Conservation (phyloP, 2,797 vertebrate species). For the Paguma larvata region DNA sequence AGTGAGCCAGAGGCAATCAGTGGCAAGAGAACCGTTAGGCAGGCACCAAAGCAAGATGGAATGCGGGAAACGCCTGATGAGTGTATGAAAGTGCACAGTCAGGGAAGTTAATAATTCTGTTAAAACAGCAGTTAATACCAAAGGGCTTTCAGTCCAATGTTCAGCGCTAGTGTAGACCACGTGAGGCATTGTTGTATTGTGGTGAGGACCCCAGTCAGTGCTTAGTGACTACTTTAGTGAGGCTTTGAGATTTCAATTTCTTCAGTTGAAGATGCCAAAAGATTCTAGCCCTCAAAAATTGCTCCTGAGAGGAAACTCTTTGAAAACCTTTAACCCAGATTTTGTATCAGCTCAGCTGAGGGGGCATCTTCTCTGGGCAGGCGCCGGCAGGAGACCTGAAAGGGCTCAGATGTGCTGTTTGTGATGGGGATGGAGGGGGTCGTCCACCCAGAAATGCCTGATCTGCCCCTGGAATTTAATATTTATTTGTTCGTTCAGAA, state of each 20-base stretch:
- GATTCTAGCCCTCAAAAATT: background rate
- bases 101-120: background rate
- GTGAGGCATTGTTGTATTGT: rapidly evolving
- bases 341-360: background rate
- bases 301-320: background rate
- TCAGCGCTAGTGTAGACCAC: rapidly evolving
- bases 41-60: background rate
- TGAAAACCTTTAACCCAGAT: background rate
- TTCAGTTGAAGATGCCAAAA: background rate
- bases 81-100: no score
- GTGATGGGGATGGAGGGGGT: rapidly evolving
- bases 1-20: background rate
- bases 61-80: background rate
- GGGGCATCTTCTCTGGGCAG: background rate
- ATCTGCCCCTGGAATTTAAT: background rate
- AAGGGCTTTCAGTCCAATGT: rapidly evolving
- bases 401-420: background rate
- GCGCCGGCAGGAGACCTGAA: background rate
- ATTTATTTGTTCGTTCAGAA: background rate
- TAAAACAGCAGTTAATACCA: background rate
- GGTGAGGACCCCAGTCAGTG: rapidly evolving
- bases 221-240: background rate
- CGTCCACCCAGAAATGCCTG: no score
- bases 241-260: background rate
- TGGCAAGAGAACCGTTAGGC: background rate